Percentiles rank a stretch among this genome's conserved stretches.
Evolutionary conservation across 2,797 vertebrate species (phyloP).

Genomic region (Denticeps clupeoides): DNA sequence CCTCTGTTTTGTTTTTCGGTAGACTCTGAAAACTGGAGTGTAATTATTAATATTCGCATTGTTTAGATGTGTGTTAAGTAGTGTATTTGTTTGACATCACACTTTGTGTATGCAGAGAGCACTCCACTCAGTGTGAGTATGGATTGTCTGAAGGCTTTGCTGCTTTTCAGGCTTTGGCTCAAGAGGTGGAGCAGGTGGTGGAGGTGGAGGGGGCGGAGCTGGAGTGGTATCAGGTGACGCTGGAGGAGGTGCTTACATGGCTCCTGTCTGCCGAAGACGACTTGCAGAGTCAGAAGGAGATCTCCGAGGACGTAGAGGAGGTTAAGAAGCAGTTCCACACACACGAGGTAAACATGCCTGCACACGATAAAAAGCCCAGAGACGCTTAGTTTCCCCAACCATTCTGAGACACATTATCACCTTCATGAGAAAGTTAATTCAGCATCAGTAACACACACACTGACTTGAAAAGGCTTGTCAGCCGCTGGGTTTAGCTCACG

Average conservation of each 20-base stretch:
- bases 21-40: no score
- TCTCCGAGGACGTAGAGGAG: conserved; percentile 89
- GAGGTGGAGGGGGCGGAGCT: conserved; percentile 67
- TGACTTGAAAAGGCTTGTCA: neutral
- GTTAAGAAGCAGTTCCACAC: conserved; percentile 95
- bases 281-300: conserved; percentile 80
- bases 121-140: no score
- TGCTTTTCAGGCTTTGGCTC: conserved; percentile 17
- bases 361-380: neutral
- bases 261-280: conserved; percentile 85
- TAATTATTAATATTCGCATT: no score
- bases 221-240: conserved; percentile 84
- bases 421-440: no score
- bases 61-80: no score
- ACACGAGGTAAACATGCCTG: conserved; percentile 69
- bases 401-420: no score
- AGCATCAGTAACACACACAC: neutral
- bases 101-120: no score
- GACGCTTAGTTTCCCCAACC: neutral
- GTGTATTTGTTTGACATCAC: no score
- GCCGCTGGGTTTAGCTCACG: neutral
- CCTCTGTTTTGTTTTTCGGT: no score
- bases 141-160: neutral
- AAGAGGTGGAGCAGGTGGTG: conserved; percentile 45
- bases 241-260: conserved; percentile 97